Evolutionary conservation across 2,113 vertebrate species (phyloP).

Genomic region (Zingel zingel): DNA sequence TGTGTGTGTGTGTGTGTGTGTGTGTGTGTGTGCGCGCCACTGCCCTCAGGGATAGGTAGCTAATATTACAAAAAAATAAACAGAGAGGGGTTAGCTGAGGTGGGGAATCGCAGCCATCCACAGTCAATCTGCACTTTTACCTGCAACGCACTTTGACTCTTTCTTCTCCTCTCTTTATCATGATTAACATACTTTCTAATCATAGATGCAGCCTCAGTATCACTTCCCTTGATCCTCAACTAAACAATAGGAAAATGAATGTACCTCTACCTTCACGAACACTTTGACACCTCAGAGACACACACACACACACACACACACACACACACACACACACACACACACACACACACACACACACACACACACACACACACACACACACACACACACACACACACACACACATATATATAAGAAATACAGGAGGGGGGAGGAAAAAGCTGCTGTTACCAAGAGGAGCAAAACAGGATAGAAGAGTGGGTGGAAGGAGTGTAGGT

Average conservation of each 20-base stretch:
- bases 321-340: no score
- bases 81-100: slow-evolving; percentile 20
- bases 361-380: background rate
- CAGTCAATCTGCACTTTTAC: slow-evolving; percentile 43
- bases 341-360: background rate
- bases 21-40: slow-evolving; percentile 16
- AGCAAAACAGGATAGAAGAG: slow-evolving; percentile 56
- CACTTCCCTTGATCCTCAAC: slow-evolving; percentile 32
- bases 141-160: slow-evolving; percentile 24
- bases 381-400: background rate
- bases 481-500: slow-evolving; percentile 73
- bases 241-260: slow-evolving; percentile 45
- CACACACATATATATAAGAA: slow-evolving; percentile 19
- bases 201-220: slow-evolving; percentile 35
- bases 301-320: background rate
- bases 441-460: slow-evolving; percentile 59
- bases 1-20: slow-evolving; percentile 1
- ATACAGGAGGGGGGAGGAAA: slow-evolving; percentile 41
- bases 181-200: slow-evolving; percentile 68
- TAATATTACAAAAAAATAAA: slow-evolving; percentile 70
- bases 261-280: slow-evolving; percentile 33
- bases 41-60: slow-evolving; percentile 67
- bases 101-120: slow-evolving; percentile 14
- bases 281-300: slow-evolving; percentile 19
- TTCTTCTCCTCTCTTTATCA: slow-evolving; percentile 39